phyloP scores from a whole-genome alignment of 2,888 invertebrate species.

The Epirrhoe tristata region DNA sequence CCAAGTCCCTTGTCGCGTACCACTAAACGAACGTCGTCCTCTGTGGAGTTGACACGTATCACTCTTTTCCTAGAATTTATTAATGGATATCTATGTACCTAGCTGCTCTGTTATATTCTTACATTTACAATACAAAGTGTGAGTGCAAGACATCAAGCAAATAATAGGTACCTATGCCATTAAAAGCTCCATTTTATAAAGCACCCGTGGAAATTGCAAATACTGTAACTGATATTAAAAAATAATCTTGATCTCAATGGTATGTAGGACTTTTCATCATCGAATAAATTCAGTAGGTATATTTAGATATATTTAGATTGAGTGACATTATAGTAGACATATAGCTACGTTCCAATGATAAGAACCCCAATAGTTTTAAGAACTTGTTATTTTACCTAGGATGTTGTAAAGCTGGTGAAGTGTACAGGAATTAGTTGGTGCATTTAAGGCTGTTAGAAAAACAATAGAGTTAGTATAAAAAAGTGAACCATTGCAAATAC shows the following conservation, averaged over 20 bases:
- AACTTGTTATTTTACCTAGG: conserved; percentile 55
- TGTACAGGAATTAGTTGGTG: conserved; percentile 73
- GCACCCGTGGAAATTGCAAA: neutral
- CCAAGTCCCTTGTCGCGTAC: conserved; percentile 89
- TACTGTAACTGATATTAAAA: neutral
- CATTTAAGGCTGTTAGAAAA: conserved; percentile 74
- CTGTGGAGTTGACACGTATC: conserved; percentile 90
- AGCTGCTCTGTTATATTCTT: conserved; percentile 54
- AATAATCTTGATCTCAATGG: neutral
- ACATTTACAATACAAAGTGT: conserved; percentile 33
- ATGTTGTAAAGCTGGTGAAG: conserved; percentile 62
- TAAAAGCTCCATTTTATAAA: neutral
- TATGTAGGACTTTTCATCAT: conserved; percentile 1
- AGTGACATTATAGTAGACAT: neutral
- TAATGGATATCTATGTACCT: conserved; percentile 84
- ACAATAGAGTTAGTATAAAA: conserved; percentile 56
- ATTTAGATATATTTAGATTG: neutral
- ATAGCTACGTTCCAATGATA: neutral
- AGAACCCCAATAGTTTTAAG: conserved; percentile 5
- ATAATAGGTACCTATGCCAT: conserved; percentile 4
- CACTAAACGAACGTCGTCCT: conserved; percentile 91
- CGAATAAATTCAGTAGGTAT: too few relatives aligned
- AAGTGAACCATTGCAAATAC: conserved; percentile 22
- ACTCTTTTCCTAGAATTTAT: conserved; percentile 90
- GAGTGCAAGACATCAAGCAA: conserved; percentile 30